These are phyloP conservation scores for Diadophis punctatus DNA, from an alignment of 2,113 vertebrate species.

Conservation along the genomic window DNA sequence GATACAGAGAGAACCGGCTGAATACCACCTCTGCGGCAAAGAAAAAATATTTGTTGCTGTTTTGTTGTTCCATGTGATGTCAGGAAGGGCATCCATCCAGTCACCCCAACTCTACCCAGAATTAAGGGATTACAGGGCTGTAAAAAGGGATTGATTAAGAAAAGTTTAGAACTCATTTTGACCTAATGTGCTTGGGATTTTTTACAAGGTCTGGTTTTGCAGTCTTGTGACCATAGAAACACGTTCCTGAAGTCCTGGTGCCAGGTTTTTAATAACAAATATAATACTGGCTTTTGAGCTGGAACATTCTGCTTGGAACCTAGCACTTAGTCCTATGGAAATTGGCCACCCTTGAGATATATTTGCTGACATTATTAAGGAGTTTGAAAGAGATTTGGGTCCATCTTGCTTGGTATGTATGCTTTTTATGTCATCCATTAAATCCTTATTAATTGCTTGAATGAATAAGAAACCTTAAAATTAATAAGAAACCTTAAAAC, in stretches of 20 bases:
- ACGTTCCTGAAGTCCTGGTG: not conserved
- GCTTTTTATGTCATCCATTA: not conserved
- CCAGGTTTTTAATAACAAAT: not conserved
- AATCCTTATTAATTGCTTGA: not conserved
- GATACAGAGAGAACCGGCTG: too few species aligned
- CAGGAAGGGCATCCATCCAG: too few species aligned
- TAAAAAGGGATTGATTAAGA: too few species aligned
- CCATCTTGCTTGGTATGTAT: not conserved
- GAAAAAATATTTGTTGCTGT: not conserved
- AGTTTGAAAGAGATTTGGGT: not conserved
- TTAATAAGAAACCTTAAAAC: not conserved
- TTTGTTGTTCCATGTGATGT: not conserved
- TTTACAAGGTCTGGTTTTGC: not conserved
- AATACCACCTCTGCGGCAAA: too few species aligned
- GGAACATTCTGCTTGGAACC: not conserved
- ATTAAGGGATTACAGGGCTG: too few species aligned
- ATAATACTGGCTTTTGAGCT: not conserved
- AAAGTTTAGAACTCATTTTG: too few species aligned
- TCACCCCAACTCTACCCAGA: too few species aligned
- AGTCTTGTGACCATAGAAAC: not conserved
- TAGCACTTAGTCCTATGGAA: not conserved
- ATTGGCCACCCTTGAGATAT: not conserved
- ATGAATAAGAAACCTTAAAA: not conserved
- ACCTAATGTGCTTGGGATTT: not conserved
- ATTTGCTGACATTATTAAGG: not conserved